Conservation (phyloP, 2,797 vertebrate genomes). For the Moxostoma hubbsi region DNA sequence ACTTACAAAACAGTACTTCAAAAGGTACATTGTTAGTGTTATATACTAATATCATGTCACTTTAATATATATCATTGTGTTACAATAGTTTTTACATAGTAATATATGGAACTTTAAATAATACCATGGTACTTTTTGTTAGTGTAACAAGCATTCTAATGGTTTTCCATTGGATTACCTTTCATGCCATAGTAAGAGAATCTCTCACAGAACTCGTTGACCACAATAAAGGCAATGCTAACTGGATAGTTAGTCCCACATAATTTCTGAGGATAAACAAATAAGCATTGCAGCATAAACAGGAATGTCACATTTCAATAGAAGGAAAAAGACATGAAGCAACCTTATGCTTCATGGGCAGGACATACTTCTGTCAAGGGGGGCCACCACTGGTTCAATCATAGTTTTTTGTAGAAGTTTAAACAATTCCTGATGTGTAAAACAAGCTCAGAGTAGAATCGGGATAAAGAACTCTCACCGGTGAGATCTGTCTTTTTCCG, state of each 20-base stretch:
- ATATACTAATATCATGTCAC: too few species aligned
- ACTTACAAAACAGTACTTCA: background rate
- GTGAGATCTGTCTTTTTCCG: background rate
- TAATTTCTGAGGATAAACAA: conserved; percentile 73
- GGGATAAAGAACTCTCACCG: conserved; percentile 33
- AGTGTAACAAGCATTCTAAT: background rate
- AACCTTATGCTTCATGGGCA: background rate
- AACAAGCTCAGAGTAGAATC: background rate
- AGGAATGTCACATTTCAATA: background rate
- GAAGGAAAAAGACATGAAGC: background rate
- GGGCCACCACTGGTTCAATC: background rate
- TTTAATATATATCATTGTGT: too few species aligned
- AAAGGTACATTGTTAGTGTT: too few species aligned
- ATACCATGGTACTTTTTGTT: too few species aligned
- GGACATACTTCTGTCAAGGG: too few species aligned
- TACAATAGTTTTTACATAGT: background rate
- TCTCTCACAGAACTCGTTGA: conserved; percentile 97
- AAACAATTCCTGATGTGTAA: background rate
- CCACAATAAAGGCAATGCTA: conserved; percentile 94
- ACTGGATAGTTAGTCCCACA: conserved; percentile 92
- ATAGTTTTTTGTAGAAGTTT: background rate
- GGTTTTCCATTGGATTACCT: conserved; percentile 73
- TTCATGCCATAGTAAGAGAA: conserved; percentile 99
- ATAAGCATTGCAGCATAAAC: background rate
- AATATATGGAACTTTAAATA: background rate